phyloP scores from a whole-genome alignment of 2,113 vertebrate genomes.

The Microcebus tavaratra region DNA sequence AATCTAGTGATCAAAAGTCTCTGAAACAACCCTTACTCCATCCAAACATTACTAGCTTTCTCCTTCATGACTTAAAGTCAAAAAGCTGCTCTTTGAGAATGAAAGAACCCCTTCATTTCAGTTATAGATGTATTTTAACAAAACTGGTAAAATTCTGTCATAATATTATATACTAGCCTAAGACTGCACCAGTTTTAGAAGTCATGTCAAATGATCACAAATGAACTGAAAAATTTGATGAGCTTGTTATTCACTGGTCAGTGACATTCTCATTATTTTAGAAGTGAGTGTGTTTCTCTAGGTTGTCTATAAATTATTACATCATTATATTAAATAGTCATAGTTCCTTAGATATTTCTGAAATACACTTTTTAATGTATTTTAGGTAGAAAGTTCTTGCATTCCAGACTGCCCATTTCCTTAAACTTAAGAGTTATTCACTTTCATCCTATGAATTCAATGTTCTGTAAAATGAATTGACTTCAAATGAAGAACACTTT shows the following conservation, averaged over 20 bases:
- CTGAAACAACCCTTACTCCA: neutral
- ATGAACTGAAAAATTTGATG: neutral
- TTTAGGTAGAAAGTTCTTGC: neutral
- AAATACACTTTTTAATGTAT: constrained; percentile 18
- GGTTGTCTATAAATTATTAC: neutral
- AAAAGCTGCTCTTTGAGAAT: neutral
- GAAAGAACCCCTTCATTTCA: neutral
- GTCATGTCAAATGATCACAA: neutral
- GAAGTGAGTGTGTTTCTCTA: neutral
- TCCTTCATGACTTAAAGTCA: neutral
- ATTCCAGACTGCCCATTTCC: neutral
- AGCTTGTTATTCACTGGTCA: neutral
- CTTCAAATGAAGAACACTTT: constrained; percentile 45
- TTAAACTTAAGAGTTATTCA: constrained; percentile 47
- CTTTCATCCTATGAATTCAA: neutral
- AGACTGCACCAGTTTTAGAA: neutral
- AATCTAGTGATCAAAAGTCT: neutral
- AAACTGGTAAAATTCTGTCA: neutral
- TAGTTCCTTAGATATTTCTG: neutral
- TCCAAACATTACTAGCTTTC: neutral
- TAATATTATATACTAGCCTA: neutral
- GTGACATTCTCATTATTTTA: neutral
- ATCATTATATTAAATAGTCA: neutral
- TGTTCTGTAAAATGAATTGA: constrained; percentile 52
- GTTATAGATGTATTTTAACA: neutral